Base-by-base conservation (phyloP, 2,113 vertebrate species). In the Calypte anna region DNA sequence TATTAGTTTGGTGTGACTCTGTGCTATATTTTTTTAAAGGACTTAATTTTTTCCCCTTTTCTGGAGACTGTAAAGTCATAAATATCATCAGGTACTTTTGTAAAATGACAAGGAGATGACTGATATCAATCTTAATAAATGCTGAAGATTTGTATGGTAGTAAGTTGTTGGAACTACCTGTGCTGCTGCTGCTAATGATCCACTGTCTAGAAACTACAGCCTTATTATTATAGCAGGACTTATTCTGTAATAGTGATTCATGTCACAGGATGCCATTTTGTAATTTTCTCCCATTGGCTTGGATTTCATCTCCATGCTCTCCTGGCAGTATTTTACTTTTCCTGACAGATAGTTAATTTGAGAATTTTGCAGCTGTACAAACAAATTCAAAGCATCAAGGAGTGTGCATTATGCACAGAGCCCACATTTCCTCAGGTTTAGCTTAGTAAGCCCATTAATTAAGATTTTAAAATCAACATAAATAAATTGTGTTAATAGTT, bases 321-420 rank as follows among this genome's bases (percentile, higher is more conserved):
- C 50, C 72, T 72, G 92, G 80, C 86, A 88, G 40, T 91, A 94
- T 93, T 97, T 97, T 88, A 91, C 57, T 95, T 97, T 89, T 90
- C 51, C 75, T 97, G 96, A 94, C 94, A 96, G 88, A 96, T 87
- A 95, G 70, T 96, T 96, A 96, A 96, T 95, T 93, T 87, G 88
- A 93, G 73, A 95, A 63, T 95, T 97, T 95, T 72, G 64, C 82
- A 97, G 91, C 93, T 97, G 89, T 93, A 55, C 86, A 96, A 97
- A 93, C 89, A 97, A 86, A 91, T 92, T 93, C 90, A 90, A 88
- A 90, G 57, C 78, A 95, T 88, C 69, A 76, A 95, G 44, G 76
- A 90, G 64, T 82, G 51, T 72, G 51, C 90, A 72, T 23, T 89
- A 67, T 81, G 79, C 57, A 38, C 40, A 80, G 81, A 86, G 54